Evolutionary conservation across 2,113 vertebrate species (phyloP).

Genomic region (Peromyscus polionotus): DNA sequence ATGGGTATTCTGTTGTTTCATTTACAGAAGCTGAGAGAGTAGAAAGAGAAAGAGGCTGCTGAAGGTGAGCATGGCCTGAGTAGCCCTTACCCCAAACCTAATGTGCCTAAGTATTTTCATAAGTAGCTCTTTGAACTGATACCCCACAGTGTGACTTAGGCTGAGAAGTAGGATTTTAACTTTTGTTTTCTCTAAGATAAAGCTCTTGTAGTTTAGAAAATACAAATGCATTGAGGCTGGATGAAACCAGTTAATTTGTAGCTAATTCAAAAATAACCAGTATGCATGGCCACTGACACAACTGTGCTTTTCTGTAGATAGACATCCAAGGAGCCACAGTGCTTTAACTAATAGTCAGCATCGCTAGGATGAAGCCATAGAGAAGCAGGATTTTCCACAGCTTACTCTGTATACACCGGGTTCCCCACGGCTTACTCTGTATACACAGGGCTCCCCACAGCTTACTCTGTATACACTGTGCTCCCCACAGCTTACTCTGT

Average conservation of each 20-base stretch:
- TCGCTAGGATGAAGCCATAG: not conserved
- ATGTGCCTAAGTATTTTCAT: not conserved
- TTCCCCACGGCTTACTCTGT: not conserved
- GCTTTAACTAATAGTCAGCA: not conserved
- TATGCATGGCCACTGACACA: not conserved
- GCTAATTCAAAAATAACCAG: not conserved
- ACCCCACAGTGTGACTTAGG: not conserved
- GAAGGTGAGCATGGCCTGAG: not conserved
- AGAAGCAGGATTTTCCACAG: not conserved
- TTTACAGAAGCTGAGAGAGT: not conserved
- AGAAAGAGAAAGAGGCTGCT: not conserved
- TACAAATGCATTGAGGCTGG: not conserved
- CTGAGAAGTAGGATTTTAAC: not conserved
- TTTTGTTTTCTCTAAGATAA: not conserved
- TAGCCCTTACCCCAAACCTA: not conserved
- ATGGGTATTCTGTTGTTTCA: not conserved
- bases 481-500: too few species aligned
- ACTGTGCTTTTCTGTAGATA: not conserved
- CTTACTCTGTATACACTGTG: not conserved
- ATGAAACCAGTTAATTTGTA: not conserved
- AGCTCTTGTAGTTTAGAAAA: not conserved
- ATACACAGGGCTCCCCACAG: not conserved
- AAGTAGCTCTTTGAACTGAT: slow-evolving; percentile 6
- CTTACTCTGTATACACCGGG: not conserved
- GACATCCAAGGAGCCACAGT: not conserved